A percentile compares a stretch with the other conserved stretches of the same genome.
These are phyloP conservation scores for Sarotherodon lohbergeri DNA, from an alignment of 2,113 vertebrate species.

Conservation along the genomic window DNA sequence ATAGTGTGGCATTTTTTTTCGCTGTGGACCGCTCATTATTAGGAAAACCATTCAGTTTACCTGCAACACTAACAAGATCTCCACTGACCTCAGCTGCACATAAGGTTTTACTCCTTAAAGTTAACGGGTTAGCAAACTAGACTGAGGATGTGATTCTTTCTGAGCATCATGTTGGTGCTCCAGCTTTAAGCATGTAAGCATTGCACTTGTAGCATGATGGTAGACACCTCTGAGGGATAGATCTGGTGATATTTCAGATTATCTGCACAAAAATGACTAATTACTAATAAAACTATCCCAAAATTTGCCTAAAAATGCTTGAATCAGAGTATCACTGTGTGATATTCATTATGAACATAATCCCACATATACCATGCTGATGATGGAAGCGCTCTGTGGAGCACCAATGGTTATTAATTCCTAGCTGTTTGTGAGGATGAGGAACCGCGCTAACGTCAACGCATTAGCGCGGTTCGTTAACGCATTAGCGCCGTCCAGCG, in stretches of 20 bases:
- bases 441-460: not conserved
- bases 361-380: not conserved
- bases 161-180: not conserved
- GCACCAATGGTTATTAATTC: not conserved
- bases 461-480: no score
- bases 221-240: not conserved
- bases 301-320: not conserved
- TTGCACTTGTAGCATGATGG: not conserved
- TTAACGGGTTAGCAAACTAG: not conserved
- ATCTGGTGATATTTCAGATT: not conserved
- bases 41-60: not conserved
- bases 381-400: not conserved
- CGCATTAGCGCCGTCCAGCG: no score
- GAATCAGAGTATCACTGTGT: not conserved
- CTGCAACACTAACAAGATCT: not conserved
- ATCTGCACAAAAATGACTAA: not conserved
- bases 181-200: not conserved
- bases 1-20: not conserved
- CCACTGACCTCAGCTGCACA: not conserved
- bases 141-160: not conserved
- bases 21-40: not conserved
- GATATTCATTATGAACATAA: not conserved
- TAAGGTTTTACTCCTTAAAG: not conserved
- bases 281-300: not conserved
- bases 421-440: not conserved